Evolutionary conservation across 2,113 vertebrate species (phyloP).

Genomic region (Mesoclemmys tuberculata): DNA sequence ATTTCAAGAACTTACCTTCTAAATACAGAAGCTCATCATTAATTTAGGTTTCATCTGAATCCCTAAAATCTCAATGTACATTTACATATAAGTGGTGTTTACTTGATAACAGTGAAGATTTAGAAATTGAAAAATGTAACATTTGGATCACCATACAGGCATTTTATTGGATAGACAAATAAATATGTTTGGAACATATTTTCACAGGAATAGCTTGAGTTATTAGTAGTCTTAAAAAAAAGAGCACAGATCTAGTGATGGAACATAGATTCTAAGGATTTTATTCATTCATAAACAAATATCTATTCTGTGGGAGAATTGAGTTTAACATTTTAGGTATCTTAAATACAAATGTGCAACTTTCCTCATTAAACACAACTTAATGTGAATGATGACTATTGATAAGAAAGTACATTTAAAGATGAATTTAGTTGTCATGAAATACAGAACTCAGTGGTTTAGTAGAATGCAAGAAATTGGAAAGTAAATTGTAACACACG

Average conservation of each 20-base stretch:
- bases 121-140: not conserved
- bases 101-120: not conserved
- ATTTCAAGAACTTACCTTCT: not conserved
- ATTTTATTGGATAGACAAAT: not conserved
- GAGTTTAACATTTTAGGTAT: not conserved
- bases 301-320: not conserved
- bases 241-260: not conserved
- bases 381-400: accelerated
- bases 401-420: not conserved
- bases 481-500: not conserved
- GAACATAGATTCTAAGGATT: not conserved
- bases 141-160: not conserved
- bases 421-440: not conserved
- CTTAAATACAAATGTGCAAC: not conserved
- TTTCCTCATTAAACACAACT: not conserved
- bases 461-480: not conserved
- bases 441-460: not conserved
- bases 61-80: not conserved
- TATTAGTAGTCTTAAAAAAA: not conserved
- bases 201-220: not conserved
- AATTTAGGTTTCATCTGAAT: not conserved
- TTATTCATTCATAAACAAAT: not conserved
- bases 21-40: not conserved
- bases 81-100: not conserved
- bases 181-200: not conserved